phyloP scores from a whole-genome alignment of 2,888 invertebrate species.

The Idaea dimidiata region DNA sequence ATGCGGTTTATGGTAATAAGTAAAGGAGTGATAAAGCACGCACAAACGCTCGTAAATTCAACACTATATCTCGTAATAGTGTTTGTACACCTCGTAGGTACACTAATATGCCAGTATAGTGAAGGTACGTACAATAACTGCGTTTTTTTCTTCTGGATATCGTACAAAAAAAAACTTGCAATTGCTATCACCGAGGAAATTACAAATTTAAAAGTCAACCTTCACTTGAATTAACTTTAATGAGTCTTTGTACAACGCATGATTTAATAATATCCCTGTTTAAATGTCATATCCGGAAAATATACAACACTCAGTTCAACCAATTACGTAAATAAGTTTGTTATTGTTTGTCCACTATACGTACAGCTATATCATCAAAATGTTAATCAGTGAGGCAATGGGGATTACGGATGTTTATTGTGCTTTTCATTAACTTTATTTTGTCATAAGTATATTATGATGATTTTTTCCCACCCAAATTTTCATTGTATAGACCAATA shows the following conservation, averaged over 20 bases:
- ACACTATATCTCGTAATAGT: conserved; percentile 34
- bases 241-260: conserved; percentile 13
- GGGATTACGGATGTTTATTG: no score
- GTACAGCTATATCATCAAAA: neutral
- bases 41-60: conserved; percentile 57
- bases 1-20: conserved; percentile 58
- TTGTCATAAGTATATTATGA: no score
- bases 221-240: conserved; percentile 20
- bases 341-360: conserved; percentile 4
- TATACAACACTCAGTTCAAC: conserved; percentile 10
- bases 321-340: conserved; percentile 12
- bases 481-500: no score
- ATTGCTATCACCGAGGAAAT: neutral
- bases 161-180: neutral
- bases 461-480: no score
- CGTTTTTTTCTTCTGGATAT: neutral
- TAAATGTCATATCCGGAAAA: conserved; percentile 20
- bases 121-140: conserved; percentile 7
- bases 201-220: conserved; percentile 28
- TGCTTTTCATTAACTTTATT: no score
- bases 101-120: conserved; percentile 8
- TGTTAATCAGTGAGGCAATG: neutral
- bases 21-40: conserved; percentile 65
- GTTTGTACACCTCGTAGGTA: neutral
- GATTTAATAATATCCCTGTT: conserved; percentile 11